A percentile compares a stretch with the other conserved stretches of the same genome.
Evolutionary conservation across 2,888 invertebrate genomes (phyloP).

Genomic region (Gnatocerus cornutus): DNA sequence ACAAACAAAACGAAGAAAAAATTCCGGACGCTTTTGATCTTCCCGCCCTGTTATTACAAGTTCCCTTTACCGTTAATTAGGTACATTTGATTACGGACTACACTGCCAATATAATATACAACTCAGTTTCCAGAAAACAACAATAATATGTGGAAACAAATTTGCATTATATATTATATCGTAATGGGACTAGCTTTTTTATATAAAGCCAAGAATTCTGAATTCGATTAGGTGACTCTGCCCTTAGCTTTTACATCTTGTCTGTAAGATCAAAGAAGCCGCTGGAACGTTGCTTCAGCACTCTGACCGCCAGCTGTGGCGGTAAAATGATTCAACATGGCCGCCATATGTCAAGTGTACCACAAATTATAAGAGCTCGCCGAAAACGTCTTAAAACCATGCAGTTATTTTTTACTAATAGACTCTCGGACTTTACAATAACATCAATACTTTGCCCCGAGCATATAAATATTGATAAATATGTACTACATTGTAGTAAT

Average conservation of each 20-base stretch:
- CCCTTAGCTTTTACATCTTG: slow-evolving; percentile 50
- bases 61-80: slow-evolving; percentile 47
- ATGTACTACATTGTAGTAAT: too few relatives aligned
- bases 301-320: slow-evolving; percentile 53
- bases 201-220: slow-evolving; percentile 44
- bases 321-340: slow-evolving; percentile 52
- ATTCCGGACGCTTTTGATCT: slow-evolving; percentile 41
- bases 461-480: too few relatives aligned
- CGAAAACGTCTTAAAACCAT: slow-evolving; percentile 13
- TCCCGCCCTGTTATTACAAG: slow-evolving; percentile 48
- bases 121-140: not conserved
- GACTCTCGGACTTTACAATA: too few relatives aligned
- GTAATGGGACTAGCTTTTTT: slow-evolving; percentile 33
- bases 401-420: not conserved
- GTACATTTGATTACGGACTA: slow-evolving; percentile 35
- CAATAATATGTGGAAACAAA: slow-evolving; percentile 9
- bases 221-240: slow-evolving; percentile 52
- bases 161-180: slow-evolving; percentile 42
- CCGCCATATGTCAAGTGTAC: slow-evolving; percentile 49
- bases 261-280: slow-evolving; percentile 50
- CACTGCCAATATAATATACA: slow-evolving; percentile 24
- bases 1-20: slow-evolving; percentile 43
- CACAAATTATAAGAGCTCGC: slow-evolving; percentile 38
- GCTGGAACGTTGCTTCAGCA: slow-evolving; percentile 52
- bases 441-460: too few relatives aligned